Conservation (phyloP, 2,888 invertebrate species). For the Drosophila ochracea region DNA sequence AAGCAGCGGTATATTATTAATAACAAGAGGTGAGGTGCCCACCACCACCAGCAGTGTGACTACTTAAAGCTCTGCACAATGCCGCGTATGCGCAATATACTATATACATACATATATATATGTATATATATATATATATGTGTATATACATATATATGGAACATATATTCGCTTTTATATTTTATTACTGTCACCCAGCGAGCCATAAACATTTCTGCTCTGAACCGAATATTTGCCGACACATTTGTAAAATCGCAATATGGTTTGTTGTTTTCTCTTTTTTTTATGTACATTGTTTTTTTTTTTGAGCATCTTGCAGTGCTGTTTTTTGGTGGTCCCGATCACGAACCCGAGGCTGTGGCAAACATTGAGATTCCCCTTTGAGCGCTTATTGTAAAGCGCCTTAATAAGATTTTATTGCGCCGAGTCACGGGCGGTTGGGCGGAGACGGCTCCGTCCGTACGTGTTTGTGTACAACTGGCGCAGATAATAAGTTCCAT, state of each 20-base stretch:
- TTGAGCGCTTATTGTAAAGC: conserved; percentile 67
- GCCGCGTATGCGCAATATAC: conserved; percentile 73
- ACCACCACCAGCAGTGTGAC: not conserved
- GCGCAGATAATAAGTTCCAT: conserved; percentile 77
- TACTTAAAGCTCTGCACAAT: conserved; percentile 39
- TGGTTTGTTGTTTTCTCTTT: not conserved
- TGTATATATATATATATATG: not conserved
- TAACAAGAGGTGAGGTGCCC: conserved; percentile 52
- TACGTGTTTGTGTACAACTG: conserved; percentile 75
- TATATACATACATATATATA: conserved; percentile 22
- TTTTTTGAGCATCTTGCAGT: conserved; percentile 15
- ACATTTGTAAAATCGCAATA: conserved; percentile 51
- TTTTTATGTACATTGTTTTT: not conserved
- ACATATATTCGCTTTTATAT: conserved; percentile 44
- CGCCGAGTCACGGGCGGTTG: conserved; percentile 68
- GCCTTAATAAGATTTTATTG: conserved; percentile 82
- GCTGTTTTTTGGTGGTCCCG: not conserved
- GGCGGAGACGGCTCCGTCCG: conserved; percentile 32
- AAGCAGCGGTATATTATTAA: conserved; percentile 74
- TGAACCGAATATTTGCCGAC: conserved; percentile 28
- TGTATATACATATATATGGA: not conserved
- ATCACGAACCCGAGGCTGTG: conserved; percentile 16
- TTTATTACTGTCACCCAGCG: conserved; percentile 61
- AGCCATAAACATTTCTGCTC: conserved; percentile 41
- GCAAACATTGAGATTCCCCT: conserved; percentile 40